These are phyloP conservation scores for Nomada ruficornis DNA, from an alignment of 2,888 invertebrate genomes.

Conservation along the genomic window DNA sequence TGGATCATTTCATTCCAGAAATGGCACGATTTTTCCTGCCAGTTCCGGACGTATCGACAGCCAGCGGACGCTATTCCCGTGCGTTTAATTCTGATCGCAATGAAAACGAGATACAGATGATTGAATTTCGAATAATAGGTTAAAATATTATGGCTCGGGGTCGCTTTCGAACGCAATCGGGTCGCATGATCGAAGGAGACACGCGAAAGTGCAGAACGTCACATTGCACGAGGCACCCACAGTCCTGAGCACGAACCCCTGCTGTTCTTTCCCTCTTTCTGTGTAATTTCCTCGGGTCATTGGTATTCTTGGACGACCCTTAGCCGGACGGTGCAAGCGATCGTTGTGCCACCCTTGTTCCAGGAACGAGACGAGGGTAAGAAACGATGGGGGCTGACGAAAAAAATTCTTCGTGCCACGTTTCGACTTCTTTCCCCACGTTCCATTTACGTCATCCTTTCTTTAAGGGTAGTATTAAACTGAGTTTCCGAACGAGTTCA, in stretches of 20 bases:
- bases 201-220: conserved; percentile 19
- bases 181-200: not conserved
- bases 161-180: not conserved
- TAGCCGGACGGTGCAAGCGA: conserved; percentile 56
- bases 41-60: too few species aligned
- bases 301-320: conserved; percentile 65
- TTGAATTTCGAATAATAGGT: not conserved
- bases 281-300: conserved; percentile 67
- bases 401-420: conserved; percentile 18
- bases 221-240: not conserved
- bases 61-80: not conserved
- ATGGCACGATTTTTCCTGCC: not conserved
- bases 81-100: not conserved
- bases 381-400: conserved; percentile 41
- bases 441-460: conserved; percentile 10
- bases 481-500: conserved; percentile 63
- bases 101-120: not conserved
- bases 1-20: not conserved
- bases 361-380: conserved; percentile 31
- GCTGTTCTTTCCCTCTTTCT: conserved; percentile 33
- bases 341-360: conserved; percentile 52
- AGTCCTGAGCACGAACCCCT: not conserved
- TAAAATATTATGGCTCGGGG: not conserved
- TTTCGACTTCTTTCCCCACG: conserved; percentile 16
- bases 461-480: conserved; percentile 63